Evolutionary conservation across 2,797 vertebrate species (phyloP).

Genomic region (Tauraco hartlaubi): DNA sequence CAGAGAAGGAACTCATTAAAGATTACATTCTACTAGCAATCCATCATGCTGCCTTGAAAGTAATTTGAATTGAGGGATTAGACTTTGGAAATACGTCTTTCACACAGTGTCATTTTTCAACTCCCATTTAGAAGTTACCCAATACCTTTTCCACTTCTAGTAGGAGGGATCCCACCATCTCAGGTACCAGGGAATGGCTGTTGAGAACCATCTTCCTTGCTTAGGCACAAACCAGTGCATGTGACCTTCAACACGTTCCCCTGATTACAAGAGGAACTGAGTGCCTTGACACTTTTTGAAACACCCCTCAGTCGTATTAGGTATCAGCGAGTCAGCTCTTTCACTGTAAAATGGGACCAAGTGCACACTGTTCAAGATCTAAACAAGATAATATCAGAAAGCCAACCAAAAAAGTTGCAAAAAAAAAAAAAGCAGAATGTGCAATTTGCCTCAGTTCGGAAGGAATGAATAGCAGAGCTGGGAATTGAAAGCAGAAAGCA

Average conservation of each 20-base stretch:
- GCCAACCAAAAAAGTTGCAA: background rate
- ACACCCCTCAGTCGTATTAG: background rate
- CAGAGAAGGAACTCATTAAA: constrained; percentile 13
- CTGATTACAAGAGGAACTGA: background rate
- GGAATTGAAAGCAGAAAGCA: background rate
- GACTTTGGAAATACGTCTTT: background rate
- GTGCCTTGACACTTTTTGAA: background rate
- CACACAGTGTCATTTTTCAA: background rate
- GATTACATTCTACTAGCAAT: constrained; percentile 6
- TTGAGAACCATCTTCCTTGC: background rate
- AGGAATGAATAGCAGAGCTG: background rate
- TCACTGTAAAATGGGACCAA: background rate
- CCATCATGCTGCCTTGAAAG: background rate
- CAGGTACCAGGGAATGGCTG: background rate
- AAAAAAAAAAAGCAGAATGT: background rate
- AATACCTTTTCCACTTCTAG: background rate
- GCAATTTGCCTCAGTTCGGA: background rate
- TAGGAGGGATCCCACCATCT: background rate
- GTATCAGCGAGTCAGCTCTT: background rate
- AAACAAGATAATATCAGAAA: background rate
- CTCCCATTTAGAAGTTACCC: background rate
- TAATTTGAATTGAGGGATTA: background rate
- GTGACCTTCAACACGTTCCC: background rate
- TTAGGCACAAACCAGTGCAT: accelerated
- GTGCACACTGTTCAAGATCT: background rate